Percentiles rank a stretch among this genome's conserved stretches.
These are phyloP conservation scores for Vulpes ferrilata DNA, from an alignment of 2,113 vertebrate species.

Conservation along the genomic window DNA sequence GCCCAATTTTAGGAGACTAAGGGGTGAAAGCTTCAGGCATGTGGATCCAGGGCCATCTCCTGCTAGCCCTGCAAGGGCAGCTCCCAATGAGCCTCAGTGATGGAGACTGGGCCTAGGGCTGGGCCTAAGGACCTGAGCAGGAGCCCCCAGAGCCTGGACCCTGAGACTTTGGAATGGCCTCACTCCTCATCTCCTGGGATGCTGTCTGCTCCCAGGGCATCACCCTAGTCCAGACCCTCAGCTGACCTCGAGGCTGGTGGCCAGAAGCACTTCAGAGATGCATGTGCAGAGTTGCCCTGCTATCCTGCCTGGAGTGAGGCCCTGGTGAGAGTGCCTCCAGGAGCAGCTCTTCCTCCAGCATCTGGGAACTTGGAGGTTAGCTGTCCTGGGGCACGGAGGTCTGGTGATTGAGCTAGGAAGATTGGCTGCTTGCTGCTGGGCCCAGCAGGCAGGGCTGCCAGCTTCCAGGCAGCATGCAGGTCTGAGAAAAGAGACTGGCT, in stretches of 20 bases:
- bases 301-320: not conserved
- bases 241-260: not conserved
- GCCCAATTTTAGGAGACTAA: not conserved
- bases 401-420: not conserved
- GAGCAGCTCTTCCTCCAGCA: fast-evolving
- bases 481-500: not conserved
- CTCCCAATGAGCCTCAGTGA: not conserved
- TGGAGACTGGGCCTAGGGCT: not conserved
- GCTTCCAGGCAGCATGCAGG: not conserved
- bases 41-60: not conserved
- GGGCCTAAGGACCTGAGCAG: not conserved
- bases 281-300: not conserved
- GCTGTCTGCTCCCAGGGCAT: not conserved
- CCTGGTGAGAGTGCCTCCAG: not conserved
- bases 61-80: too few species aligned
- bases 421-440: not conserved
- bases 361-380: not conserved
- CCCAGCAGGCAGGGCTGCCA: not conserved
- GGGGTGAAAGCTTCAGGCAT: not conserved
- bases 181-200: not conserved
- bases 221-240: not conserved
- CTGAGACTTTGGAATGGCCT: not conserved
- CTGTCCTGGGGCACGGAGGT: not conserved
- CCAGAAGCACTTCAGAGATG: not conserved
- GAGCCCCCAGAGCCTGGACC: not conserved